Conservation (phyloP, 2,797 vertebrate species). For the Epinephelus malabaricus region DNA sequence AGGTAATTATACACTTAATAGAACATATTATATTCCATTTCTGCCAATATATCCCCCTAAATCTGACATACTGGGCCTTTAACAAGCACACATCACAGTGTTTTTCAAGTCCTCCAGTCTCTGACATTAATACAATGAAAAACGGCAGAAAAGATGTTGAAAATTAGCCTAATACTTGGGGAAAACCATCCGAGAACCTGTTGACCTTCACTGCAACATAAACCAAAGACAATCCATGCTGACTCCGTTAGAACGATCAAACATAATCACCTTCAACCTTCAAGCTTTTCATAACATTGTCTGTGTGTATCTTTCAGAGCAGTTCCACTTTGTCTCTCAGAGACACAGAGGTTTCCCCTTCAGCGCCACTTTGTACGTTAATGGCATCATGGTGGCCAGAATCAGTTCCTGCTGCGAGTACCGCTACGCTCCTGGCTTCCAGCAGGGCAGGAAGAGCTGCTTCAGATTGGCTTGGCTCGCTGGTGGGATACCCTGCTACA, state of each 20-base stretch:
- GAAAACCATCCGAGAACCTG: background rate
- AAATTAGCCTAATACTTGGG: too few species aligned
- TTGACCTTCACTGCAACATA: background rate
- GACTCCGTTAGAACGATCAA: conserved; percentile 11
- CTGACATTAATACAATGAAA: too few species aligned
- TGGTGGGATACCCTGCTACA: conserved; percentile 88
- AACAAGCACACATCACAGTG: too few species aligned
- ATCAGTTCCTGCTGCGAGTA: conserved; percentile 91
- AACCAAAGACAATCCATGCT: background rate
- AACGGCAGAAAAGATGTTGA: too few species aligned
- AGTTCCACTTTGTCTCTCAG: conserved; percentile 87
- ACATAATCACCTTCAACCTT: background rate
- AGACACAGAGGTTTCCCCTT: conserved; percentile 87
- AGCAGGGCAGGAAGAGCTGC: conserved; percentile 86
- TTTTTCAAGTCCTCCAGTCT: too few species aligned
- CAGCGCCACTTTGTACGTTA: conserved; percentile 85
- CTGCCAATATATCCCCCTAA: too few species aligned
- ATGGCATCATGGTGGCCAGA: conserved; percentile 82
- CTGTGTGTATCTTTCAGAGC: conserved; percentile 71
- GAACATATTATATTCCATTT: too few species aligned
- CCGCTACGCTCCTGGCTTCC: conserved; percentile 86
- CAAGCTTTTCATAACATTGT: background rate
- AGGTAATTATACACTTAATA: too few species aligned
- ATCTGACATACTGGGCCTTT: too few species aligned
- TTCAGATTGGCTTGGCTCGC: conserved; percentile 84